A percentile compares a stretch with the other conserved stretches of the same genome.
phyloP scores from a whole-genome alignment of 2,797 vertebrate genomes.

The Tachyglossus aculeatus region DNA sequence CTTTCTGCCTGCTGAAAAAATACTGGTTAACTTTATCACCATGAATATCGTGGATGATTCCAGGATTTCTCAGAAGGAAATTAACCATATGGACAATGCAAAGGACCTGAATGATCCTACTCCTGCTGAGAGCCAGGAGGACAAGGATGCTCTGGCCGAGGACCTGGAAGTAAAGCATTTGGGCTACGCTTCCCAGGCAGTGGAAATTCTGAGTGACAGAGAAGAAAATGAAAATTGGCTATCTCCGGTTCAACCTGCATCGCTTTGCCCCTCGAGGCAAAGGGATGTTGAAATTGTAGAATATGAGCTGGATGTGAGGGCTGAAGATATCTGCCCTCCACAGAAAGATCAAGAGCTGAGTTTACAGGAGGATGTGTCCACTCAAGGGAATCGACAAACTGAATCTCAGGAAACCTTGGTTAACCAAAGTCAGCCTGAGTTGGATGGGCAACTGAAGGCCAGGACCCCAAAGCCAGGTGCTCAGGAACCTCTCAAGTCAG shows the following conservation, averaged over 20 bases:
- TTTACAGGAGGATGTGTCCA: slow-evolving; percentile 8
- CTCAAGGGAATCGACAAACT: neutral
- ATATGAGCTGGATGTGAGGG: slow-evolving; percentile 61
- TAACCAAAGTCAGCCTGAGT: neutral
- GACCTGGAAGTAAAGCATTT: slow-evolving; percentile 15
- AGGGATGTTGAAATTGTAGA: slow-evolving; percentile 1
- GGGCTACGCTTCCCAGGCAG: slow-evolving; percentile 17
- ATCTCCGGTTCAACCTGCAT: neutral
- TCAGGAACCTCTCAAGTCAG: neutral
- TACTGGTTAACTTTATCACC: slow-evolving; percentile 65
- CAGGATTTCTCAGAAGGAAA: slow-evolving; percentile 40
- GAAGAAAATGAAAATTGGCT: neutral
- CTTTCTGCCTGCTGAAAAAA: slow-evolving; percentile 70
- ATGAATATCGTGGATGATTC: slow-evolving; percentile 52
- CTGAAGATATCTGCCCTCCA: neutral
- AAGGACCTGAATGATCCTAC: neutral
- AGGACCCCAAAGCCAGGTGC: neutral
- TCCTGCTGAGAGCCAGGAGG: neutral
- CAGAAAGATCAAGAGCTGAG: neutral
- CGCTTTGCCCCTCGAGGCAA: neutral
- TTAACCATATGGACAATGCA: neutral
- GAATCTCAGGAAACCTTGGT: neutral
- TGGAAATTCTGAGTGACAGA: neutral
- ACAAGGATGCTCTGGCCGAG: neutral
- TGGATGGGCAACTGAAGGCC: neutral